Base-by-base conservation (phyloP, 2,888 invertebrate species). In the Drosophila meridiana region DNA sequence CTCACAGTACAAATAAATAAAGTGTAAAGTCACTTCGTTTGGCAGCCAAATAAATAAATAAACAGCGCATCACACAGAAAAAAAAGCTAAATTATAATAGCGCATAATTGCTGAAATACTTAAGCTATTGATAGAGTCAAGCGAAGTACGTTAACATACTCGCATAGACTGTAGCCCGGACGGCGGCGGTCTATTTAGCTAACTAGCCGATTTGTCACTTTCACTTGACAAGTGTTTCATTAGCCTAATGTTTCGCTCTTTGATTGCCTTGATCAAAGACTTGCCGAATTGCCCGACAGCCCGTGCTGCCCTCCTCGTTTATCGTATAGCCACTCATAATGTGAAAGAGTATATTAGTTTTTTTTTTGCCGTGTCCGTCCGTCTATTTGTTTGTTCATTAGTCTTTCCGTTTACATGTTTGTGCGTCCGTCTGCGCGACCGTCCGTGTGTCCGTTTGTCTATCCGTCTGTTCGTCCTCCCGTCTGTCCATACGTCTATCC, bases 181-280 rank as follows among this genome's bases (percentile, higher is more conserved):
- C 4, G 11, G 5, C 45, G 9, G 45, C 6, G 42, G 47, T 28
- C 61, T 43, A 34, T 32, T 78, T 69, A 65, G 73, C 47, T 62
- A 57, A 32, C 57, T 70, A 53, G 69, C 67, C 68, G 59, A 67
- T 68, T 78, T 74, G 73, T 79, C 83, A 74, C 82, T 77, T 82
- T 77, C 77, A 75, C 73, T 86, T 74, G 74, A 74, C 73, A 86
- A 78, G 83, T 80, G 83, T 87, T 87, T 87, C 78, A 84, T 84
- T 87, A 87, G 88, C 83, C 75, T 69, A 82, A 82, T 87, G 87
- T 84, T 80, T 78, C 65, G 69, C 56, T 56, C 45, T 61, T 65
- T 69, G 73, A 70, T 75, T 75, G 80, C 67, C 70, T 20, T 20
- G 64, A 50, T 63, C 32, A 55, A 55, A 64, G 38, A 57, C 40